These are phyloP conservation scores for Mormyrops attenuatus DNA, from an alignment of 2,797 vertebrate species.

Conservation along the genomic window DNA sequence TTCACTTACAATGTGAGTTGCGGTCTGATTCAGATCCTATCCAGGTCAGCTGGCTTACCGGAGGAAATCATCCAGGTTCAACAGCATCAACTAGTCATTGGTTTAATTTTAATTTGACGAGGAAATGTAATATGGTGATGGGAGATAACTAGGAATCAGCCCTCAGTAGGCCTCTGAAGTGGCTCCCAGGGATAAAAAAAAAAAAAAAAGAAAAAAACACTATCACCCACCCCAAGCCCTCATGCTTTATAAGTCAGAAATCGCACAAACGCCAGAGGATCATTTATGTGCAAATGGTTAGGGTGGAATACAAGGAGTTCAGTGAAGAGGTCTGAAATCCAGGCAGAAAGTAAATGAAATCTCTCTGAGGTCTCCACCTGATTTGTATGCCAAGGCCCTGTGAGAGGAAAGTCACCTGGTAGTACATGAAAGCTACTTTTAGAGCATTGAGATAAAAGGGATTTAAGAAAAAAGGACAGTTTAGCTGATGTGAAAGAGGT, in stretches of 20 bases:
- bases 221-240: neutral
- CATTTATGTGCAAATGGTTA: neutral
- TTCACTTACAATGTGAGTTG: neutral
- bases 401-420: neutral
- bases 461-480: conserved; percentile 1
- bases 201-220: neutral
- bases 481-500: conserved; percentile 5
- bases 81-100: neutral
- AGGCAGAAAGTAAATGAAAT: neutral
- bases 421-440: neutral
- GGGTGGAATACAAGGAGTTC: neutral
- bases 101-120: neutral
- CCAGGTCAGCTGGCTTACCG: neutral
- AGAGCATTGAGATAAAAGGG: neutral
- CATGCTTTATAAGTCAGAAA: neutral
- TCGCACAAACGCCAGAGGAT: neutral
- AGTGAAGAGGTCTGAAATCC: neutral
- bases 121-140: neutral
- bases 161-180: neutral
- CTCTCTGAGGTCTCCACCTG: neutral
- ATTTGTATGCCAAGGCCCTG: conserved; percentile 5
- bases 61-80: neutral
- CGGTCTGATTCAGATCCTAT: neutral
- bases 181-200: neutral
- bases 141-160: neutral